These are phyloP conservation scores for Lates calcarifer DNA, from an alignment of 2,113 vertebrate genomes.

Conservation along the genomic window DNA sequence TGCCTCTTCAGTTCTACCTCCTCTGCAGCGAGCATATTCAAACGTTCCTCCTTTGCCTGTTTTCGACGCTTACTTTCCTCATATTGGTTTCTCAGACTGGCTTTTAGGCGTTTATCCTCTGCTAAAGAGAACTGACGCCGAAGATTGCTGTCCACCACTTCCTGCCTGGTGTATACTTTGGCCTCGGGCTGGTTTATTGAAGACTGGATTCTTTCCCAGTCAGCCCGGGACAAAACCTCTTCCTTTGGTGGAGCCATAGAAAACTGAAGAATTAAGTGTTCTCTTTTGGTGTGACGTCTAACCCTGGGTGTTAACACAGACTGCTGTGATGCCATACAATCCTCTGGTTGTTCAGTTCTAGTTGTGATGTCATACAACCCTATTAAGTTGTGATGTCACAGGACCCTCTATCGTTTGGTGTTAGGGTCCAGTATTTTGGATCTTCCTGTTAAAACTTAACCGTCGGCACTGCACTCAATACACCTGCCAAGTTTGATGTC, in stretches of 20 bases:
- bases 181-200: not conserved
- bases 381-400: too few species aligned
- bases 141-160: not conserved
- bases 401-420: too few species aligned
- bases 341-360: too few species aligned
- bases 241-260: not conserved
- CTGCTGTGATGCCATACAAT: too few species aligned
- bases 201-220: constrained; percentile 8
- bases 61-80: fast-evolving
- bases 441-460: too few species aligned
- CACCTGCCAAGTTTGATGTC: not conserved
- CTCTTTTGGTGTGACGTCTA: too few species aligned
- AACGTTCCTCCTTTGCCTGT: not conserved
- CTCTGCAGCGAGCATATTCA: not conserved
- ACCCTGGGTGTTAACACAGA: too few species aligned
- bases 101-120: too few species aligned
- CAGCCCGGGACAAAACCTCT: fast-evolving
- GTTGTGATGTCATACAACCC: too few species aligned
- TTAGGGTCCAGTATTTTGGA: too few species aligned
- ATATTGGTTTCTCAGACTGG: fast-evolving
- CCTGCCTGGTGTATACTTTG: not conserved
- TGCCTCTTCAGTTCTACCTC: not conserved
- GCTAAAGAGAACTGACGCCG: fast-evolving
- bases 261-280: not conserved
- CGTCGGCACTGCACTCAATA: not conserved